Evolutionary conservation across 2,888 invertebrate genomes (phyloP), one percentile per base, ranked within the genome.

Genomic region (Stenolophus ochropezus): DNA sequence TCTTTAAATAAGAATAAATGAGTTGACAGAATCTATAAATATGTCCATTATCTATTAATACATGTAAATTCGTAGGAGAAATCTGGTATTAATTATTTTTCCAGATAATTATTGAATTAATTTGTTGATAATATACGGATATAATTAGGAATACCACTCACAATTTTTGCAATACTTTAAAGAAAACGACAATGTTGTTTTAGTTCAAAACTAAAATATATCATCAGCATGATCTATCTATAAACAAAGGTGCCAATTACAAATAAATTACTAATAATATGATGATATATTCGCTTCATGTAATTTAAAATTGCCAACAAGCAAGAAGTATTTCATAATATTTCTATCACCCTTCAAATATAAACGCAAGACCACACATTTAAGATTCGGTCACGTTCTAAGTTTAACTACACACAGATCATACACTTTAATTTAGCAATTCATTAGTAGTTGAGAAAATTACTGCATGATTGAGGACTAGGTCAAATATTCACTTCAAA

Each of bases 381-480:
- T 16, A 33, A 6, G 33, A 11, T 42, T 42, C 11, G 11, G 33
- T 42, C 33, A 42, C 33, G 33, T 42, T 51, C 11, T 16, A 14
- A n/a, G 5, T 16, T 16, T 51, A 51, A 51, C 51, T 51, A 51
- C 56, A 56, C 11, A 56, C 21, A 11, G 61, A 61, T 61, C 61
- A 61, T 61, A 61, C 14, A 25, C 23, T 61, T 61, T 69, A 69
- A 69, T 69, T 69, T 69, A 69, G 27, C 33, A 69, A 69, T 69
- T 69, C 65, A 69, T 69, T 69, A 33, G 33, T 6, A 18, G 65
- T 27, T 27, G 14, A 18, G 65, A 69, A 69, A 69, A 69, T 69
- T 69, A 69, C 65, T 69, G 16, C 14, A 33, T 33, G 65, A 61
- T 25, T 14, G 61, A 27, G 65, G 65, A 27, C 65, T 69, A 69